A percentile compares a stretch with the other conserved stretches of the same genome.
Conservation (phyloP, 2,888 invertebrate genomes). For the Sesia bembeciformis region DNA sequence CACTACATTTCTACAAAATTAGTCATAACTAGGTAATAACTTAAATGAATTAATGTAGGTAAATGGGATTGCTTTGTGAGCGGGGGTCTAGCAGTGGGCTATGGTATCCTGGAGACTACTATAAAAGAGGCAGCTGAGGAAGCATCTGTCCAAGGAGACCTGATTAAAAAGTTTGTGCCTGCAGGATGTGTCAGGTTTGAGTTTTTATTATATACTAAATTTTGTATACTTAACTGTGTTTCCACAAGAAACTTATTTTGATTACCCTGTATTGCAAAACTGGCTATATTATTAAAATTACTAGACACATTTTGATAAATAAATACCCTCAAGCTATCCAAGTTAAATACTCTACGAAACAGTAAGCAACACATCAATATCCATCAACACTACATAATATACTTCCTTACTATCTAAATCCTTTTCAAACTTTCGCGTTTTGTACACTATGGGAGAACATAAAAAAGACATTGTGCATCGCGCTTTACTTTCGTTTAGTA, state of each 20-base stretch:
- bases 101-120: conserved; percentile 90
- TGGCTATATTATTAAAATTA: background rate
- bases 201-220: background rate
- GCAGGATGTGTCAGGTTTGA: conserved; percentile 86
- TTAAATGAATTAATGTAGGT: conserved; percentile 36
- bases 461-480: too few species aligned
- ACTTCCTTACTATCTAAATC: too few species aligned
- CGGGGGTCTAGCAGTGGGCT: conserved; percentile 92
- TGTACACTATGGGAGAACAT: too few species aligned
- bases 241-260: background rate
- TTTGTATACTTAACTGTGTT: background rate
- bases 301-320: background rate
- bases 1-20: too few species aligned
- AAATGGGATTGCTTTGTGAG: conserved; percentile 98
- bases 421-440: too few species aligned
- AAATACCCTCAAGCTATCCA: too few species aligned
- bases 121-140: conserved; percentile 96
- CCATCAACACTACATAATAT: too few species aligned
- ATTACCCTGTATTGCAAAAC: background rate
- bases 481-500: too few species aligned
- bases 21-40: too few species aligned
- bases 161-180: conserved; percentile 83
- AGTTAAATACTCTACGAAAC: too few species aligned
- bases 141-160: conserved; percentile 88
- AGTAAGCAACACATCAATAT: too few species aligned